Percentiles rank a stretch among this genome's conserved stretches.
Evolutionary conservation across 1,140 invertebrate species (phyloP).

Genomic region (Cotesia chilonis): DNA sequence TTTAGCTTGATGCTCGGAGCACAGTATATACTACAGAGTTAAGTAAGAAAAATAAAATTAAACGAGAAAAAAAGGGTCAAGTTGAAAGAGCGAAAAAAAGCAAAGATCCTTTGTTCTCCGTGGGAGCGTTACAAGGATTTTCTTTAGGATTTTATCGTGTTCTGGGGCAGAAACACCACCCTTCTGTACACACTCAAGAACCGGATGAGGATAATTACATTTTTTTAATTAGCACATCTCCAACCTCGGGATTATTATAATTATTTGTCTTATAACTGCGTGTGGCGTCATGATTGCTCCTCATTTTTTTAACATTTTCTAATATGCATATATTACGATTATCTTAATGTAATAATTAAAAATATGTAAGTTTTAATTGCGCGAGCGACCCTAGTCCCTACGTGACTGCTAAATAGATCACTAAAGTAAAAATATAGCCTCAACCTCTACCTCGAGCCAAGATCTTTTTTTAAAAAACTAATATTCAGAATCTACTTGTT

Average conservation of each 20-base stretch:
- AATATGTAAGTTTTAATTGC: no score
- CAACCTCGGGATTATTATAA: conserved; percentile 24
- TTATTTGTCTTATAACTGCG: conserved; percentile 25
- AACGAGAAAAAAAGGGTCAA: no score
- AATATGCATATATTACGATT: neutral
- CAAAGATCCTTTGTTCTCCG: neutral
- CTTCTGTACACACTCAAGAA: conserved; percentile 10
- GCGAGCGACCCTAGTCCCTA: no score
- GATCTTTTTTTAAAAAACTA: no score
- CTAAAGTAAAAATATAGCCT: no score
- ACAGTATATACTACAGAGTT: neutral
- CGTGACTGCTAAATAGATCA: no score
- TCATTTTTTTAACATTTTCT: neutral
- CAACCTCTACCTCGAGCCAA: no score
- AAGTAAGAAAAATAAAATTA: neutral
- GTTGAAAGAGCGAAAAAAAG: neutral
- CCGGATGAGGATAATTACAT: conserved; percentile 30
- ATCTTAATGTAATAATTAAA: no score
- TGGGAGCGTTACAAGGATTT: conserved; percentile 26
- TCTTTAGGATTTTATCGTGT: conserved; percentile 13
- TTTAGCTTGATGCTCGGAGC: no score
- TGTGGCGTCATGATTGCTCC: conserved; percentile 19
- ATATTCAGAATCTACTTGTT: no score
- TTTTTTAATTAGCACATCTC: conserved; percentile 33
- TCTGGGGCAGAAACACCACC: neutral